Evolutionary conservation across 2,797 vertebrate species (phyloP), one percentile per base, ranked within the genome.

Genomic region (Balearica regulorum): DNA sequence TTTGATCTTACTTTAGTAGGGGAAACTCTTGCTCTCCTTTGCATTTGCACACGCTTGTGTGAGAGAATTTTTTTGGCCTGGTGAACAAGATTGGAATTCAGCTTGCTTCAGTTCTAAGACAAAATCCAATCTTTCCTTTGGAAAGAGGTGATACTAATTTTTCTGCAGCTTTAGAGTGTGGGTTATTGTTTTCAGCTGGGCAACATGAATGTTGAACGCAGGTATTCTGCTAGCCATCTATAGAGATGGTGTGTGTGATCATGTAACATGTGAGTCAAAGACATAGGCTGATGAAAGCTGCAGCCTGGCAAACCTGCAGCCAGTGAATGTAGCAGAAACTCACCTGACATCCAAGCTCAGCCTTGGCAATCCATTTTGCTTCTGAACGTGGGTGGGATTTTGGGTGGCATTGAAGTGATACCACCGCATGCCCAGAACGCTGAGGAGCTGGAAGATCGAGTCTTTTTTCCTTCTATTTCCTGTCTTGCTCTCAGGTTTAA

Each of bases 301-400:
- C 29, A 81, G 43, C 46, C 24, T 82, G 66, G 62, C 62, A 84
- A 89, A 51, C 21, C 37, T 77, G 75, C 60, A 81, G 46, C 79
- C 18, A 10, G 13, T 57, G 55, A 85, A 49, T 6, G 10, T 35
- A 43, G n/a, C 57, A 88, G 82, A 75, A 84, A 29, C 37, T 85
- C 55, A 33, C 61, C 65, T 77, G 57, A 28, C 24, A 65, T 46
- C 69, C 54, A 49, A 60, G 31, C 72, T 71, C 43, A 39, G 65
- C 24, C 85, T 93, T 9, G 3, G 83, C 76, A 88, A 39, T 48
- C 31, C 1, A 0, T 61, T 87, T 81, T 65, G 43, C 51, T 83
- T 73, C 44, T 77, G 68, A n/a, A 22, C 0, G 46, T 85, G 65
- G 84, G 90, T 90, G 92, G 48, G 62, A 96, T 92, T 85, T 87